Evolutionary conservation across 2,888 invertebrate genomes (phyloP).

Genomic region (Ophion slaviceki): DNA sequence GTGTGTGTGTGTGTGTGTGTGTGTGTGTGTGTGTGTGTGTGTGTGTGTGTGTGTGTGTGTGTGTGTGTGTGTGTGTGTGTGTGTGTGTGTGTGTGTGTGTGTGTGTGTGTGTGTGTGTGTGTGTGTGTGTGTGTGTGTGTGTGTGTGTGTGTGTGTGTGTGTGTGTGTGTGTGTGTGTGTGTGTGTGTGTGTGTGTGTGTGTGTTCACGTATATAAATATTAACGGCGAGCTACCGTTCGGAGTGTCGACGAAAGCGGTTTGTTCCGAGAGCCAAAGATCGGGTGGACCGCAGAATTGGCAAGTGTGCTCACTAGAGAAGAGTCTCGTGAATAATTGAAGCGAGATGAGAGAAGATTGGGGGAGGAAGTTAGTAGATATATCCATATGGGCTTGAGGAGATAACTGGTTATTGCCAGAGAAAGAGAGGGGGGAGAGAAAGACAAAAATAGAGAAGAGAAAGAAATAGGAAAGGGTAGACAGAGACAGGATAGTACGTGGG

Average conservation of each 20-base stretch:
- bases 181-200: too few relatives aligned
- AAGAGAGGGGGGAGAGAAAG: constrained; percentile 33
- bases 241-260: constrained; percentile 36
- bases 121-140: background rate
- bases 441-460: constrained; percentile 44
- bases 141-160: background rate
- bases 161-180: too few relatives aligned
- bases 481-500: constrained; percentile 71
- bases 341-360: constrained; percentile 28
- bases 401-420: constrained; percentile 62
- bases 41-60: constrained; percentile 33
- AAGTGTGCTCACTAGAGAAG: constrained; percentile 34
- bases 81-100: background rate
- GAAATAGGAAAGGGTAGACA: constrained; percentile 30
- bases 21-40: background rate
- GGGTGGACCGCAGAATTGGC: constrained; percentile 28
- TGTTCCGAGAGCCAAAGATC: constrained; percentile 42
- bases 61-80: background rate
- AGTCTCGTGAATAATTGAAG: constrained; percentile 47
- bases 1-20: too few relatives aligned
- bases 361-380: constrained; percentile 29
- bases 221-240: constrained; percentile 48
- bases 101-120: background rate
- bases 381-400: constrained; percentile 33
- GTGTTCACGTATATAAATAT: constrained; percentile 38